Conservation (phyloP, 2,113 vertebrate species). For the Bujurquina vittata region DNA sequence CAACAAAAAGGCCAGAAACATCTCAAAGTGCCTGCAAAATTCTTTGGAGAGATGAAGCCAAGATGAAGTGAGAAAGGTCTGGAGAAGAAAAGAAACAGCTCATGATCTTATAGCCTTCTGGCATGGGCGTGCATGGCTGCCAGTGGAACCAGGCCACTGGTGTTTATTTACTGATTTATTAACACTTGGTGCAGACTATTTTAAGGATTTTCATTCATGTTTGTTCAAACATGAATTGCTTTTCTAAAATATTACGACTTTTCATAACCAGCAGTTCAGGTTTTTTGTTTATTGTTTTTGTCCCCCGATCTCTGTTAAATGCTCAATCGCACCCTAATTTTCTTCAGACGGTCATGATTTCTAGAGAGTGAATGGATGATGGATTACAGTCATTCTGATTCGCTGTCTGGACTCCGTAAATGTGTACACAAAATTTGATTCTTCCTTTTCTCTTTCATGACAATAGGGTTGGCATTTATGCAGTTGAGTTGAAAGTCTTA, state of each 20-base stretch:
- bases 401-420: neutral
- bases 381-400: neutral
- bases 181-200: neutral
- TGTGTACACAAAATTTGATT: neutral
- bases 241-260: neutral
- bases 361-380: neutral
- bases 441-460: neutral
- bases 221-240: neutral
- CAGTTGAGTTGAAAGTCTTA: neutral
- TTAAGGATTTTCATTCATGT: neutral
- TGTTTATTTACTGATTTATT: too few relatives aligned
- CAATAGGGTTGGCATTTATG: neutral
- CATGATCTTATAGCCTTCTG: too few relatives aligned
- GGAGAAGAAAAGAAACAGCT: too few relatives aligned
- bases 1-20: too few relatives aligned
- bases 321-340: fast-evolving
- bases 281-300: too few relatives aligned
- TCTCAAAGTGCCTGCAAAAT: too few relatives aligned
- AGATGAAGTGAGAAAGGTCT: too few relatives aligned
- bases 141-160: too few relatives aligned
- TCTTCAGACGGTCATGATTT: neutral
- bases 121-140: too few relatives aligned
- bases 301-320: neutral
- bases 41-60: too few relatives aligned
- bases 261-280: too few relatives aligned